phyloP scores from a whole-genome alignment of 2,888 invertebrate genomes.

The Pyrrhosoma nymphula region DNA sequence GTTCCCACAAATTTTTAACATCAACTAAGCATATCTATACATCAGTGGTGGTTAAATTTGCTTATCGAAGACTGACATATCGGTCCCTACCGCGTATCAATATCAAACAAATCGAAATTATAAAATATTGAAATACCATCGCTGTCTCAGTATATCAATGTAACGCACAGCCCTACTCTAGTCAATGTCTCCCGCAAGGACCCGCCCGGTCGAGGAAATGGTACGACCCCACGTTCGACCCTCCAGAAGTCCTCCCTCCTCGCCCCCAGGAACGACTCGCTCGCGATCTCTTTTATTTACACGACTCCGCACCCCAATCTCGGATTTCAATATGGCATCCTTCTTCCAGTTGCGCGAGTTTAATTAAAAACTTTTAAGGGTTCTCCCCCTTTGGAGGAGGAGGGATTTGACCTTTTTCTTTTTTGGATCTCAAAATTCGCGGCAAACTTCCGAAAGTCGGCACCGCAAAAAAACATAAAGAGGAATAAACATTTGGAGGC shows the following conservation, averaged over 20 bases:
- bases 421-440: background rate
- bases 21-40: too few relatives aligned
- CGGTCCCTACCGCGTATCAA: too few relatives aligned
- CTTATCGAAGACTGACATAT: too few relatives aligned
- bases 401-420: background rate
- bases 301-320: background rate
- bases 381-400: background rate
- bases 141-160: too few relatives aligned
- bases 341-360: background rate
- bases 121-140: too few relatives aligned
- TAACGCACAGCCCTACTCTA: too few relatives aligned
- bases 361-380: constrained; percentile 26
- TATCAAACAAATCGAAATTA: too few relatives aligned
- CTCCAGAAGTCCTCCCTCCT: background rate
- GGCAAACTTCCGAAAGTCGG: background rate
- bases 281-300: background rate
- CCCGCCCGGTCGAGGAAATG: background rate
- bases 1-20: too few relatives aligned
- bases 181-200: too few relatives aligned
- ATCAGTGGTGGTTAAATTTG: too few relatives aligned
- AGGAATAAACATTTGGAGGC: background rate
- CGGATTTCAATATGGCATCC: background rate
- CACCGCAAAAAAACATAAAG: background rate
- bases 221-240: background rate
- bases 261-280: background rate